Evolutionary conservation across 1,140 invertebrate species (phyloP).

Genomic region (Nasonia longicornis): DNA sequence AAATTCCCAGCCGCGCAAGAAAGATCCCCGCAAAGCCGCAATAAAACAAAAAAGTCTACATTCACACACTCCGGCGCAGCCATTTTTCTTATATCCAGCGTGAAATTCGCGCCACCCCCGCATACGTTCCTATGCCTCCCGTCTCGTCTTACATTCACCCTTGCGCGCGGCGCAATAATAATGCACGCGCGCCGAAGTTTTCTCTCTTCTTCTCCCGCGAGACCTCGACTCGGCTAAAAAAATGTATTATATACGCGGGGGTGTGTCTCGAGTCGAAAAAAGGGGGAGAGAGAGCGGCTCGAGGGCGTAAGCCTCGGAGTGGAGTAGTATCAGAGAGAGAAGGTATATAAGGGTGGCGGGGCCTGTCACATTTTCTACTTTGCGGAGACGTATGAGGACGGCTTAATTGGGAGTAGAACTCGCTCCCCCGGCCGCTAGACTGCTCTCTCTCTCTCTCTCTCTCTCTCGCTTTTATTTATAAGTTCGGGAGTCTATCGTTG

Average conservation of each 20-base stretch:
- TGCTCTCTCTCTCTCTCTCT: not conserved
- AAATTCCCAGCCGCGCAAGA: not conserved
- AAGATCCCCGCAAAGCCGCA: not conserved
- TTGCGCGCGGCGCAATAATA: not conserved
- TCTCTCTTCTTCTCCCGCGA: slow-evolving; percentile 22
- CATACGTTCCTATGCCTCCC: not conserved
- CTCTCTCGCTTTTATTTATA: slow-evolving; percentile 64
- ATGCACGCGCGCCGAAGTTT: not conserved
- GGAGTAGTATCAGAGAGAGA: slow-evolving; percentile 13
- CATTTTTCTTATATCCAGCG: slow-evolving; percentile 59
- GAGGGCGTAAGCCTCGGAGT: slow-evolving; percentile 23
- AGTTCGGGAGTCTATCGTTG: slow-evolving; percentile 62
- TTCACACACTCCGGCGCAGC: not conserved
- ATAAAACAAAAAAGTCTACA: not conserved
- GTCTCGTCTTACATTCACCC: not conserved
- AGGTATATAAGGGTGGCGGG: slow-evolving; percentile 48
- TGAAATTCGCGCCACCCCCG: not conserved
- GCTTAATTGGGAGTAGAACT: slow-evolving; percentile 63
- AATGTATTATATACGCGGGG: not conserved
- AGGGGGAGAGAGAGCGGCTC: slow-evolving; percentile 34
- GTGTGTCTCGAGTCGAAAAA: slow-evolving; percentile 40
- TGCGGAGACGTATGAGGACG: slow-evolving; percentile 63
- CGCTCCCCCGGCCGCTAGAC: slow-evolving; percentile 19
- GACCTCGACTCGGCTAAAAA: not conserved
- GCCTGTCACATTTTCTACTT: slow-evolving; percentile 67